Evolutionary conservation across 2,797 vertebrate species (phyloP).

Genomic region (Halcyon badia): DNA sequence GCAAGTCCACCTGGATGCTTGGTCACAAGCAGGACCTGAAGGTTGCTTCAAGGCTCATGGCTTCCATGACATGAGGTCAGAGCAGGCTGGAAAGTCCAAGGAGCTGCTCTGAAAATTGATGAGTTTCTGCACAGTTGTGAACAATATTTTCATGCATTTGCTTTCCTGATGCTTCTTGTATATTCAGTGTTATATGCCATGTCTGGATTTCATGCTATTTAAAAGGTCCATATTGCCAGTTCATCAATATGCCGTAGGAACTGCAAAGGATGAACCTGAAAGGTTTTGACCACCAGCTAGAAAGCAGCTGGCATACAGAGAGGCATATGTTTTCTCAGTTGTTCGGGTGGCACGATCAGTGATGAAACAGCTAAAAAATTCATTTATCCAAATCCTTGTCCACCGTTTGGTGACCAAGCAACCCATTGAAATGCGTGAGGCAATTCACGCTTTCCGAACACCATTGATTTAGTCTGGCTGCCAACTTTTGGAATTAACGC

Average conservation of each 20-base stretch:
- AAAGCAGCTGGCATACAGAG: background rate
- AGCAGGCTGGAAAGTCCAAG: background rate
- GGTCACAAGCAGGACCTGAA: background rate
- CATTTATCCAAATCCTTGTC: background rate
- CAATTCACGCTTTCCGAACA: background rate
- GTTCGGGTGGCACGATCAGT: background rate
- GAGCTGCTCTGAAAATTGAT: background rate
- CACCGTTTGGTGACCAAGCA: background rate
- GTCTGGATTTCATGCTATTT: background rate
- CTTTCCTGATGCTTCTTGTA: background rate
- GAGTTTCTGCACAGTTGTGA: background rate
- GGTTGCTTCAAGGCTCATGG: background rate
- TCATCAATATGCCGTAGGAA: rapidly evolving
- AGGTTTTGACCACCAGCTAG: background rate
- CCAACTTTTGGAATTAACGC: background rate
- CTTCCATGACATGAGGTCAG: background rate
- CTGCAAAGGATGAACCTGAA: background rate
- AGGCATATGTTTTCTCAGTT: background rate
- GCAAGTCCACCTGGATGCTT: background rate
- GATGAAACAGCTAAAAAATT: background rate
- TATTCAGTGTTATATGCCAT: background rate
- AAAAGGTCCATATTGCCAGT: background rate
- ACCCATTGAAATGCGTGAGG: background rate
- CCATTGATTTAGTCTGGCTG: background rate
- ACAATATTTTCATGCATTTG: rapidly evolving